phyloP scores from a whole-genome alignment of 2,113 vertebrate species.

The Mus spicilegus region DNA sequence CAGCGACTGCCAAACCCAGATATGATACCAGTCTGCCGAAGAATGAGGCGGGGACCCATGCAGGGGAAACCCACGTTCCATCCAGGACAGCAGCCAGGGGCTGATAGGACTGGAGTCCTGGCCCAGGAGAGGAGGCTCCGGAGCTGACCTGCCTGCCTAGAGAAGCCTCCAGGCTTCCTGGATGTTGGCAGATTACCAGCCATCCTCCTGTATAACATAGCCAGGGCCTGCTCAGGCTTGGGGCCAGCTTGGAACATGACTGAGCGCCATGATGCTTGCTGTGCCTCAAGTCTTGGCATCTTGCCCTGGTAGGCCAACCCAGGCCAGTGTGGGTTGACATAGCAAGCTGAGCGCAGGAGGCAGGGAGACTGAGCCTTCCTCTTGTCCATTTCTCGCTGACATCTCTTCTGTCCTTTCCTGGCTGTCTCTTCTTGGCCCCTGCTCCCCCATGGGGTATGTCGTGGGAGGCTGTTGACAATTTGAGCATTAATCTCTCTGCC shows the following conservation, averaged over 20 bases:
- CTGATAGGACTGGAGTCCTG: neutral
- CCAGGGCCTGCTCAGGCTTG: neutral
- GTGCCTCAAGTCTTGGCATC: neutral
- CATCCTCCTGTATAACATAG: too few relatives aligned
- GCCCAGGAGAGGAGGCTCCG: neutral
- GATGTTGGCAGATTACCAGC: neutral
- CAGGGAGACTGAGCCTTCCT: neutral
- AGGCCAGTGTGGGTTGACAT: neutral
- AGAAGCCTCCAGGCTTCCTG: neutral
- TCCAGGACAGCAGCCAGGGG: neutral
- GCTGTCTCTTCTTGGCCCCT: neutral
- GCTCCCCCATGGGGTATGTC: neutral
- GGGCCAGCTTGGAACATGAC: neutral
- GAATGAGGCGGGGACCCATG: neutral
- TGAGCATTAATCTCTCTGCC: conserved; percentile 87
- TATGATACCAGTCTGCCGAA: conserved; percentile 1
- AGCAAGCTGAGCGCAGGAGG: neutral
- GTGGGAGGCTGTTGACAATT: conserved; percentile 85
- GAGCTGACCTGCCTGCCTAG: neutral
- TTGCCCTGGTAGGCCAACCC: neutral
- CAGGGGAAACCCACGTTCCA: neutral
- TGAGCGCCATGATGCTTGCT: neutral
- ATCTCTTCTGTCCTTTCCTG: conserved; percentile 55
- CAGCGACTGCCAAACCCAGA: neutral
- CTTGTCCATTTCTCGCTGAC: neutral